Base-by-base conservation (phyloP, 2,113 vertebrate species). In the Podiceps cristatus region DNA sequence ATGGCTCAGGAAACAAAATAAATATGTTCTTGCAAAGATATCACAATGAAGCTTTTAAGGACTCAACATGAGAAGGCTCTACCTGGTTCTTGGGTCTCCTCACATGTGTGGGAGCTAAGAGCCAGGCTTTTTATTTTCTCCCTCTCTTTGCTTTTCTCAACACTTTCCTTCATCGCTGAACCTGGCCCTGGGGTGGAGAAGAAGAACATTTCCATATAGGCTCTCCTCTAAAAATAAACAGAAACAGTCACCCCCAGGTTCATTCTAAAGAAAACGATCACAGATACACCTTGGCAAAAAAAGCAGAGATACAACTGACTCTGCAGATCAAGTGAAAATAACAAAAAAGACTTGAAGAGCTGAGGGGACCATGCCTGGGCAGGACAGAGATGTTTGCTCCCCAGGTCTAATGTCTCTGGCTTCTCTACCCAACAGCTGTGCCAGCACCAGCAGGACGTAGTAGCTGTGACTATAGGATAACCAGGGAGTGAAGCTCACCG, bases 1-100 rank as follows among this genome's bases (percentile, higher is more conserved):
- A 97, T 82, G 29, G 95, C 95, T 97, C 97, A 92, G 98, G 96
- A 98, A 97, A 97, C 97, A 96, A 97, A 98, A 98, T 98, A 98
- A 98, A 98, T 96, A 98, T 40, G 63, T 94, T 90, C 79, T 90
- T 68, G 86, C 83, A 50, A 94, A 94, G 91, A 68, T 90, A 96
- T 97, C 90, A 98, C 96, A 98, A 97, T 78, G 95, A 83, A 91
- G 89, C 96, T 97, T 98, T 97, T 92, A 97, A 97, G 92, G 60
- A 50, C 88, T 94, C 16, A 6, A 40, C 40, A n/a, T 2, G 12
- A 82, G 96, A 55, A 94, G 63, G 71, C 66, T 89, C 88, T 97
- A 97, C 96, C 96, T 95, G 91, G 56, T 78, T 84, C 71, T 88
- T 0, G 8, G 37, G 67, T 90, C 90, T 92, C 50, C 67, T 96